Evolutionary conservation across 2,888 invertebrate species (phyloP), one percentile per base, ranked within the genome.

Genomic region (Stegana nigrithorax): DNA sequence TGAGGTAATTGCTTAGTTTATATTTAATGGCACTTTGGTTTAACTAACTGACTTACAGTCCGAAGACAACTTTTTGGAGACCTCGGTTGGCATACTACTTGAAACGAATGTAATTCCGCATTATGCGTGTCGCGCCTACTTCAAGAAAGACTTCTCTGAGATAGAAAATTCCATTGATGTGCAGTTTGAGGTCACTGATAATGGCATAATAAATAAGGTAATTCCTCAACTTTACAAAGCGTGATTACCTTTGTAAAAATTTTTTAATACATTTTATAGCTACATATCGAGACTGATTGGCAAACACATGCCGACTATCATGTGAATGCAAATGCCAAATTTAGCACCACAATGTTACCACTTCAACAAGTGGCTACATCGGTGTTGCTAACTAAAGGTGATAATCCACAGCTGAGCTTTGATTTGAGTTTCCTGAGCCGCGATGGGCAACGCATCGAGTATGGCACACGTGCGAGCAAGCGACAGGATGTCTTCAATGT

Each of bases 131-230:
- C 89, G 89, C 70, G 86, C 91, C 73, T 87, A 88, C 69, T 88
- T 91, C 47, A 91, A 90, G 71, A 92, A 92, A 71, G 91, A 92
- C 73, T 91, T 91, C 67, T 89, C 90, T 0, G 88, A 89, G 1
- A 83, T 87, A 0, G 91, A 92, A 70, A 92, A 90, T 67, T 84
- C 87, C 2, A 76, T 93, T 0, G 90, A 90, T 26, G 88, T 91
- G 2, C 89, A 89, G 10, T 88, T 92, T 47, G 88, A 89, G 56
- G 86, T 90, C 19, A 86, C 86, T 2, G 89, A 90, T 66, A 88
- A 89, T 12, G 85, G 87, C 2, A 87, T 87, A 8, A 80, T 87
- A 29, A 89, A 88, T 69, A 88, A 88, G 77, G 89, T 89, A 68
- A 85, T 86, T 84, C 17, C 21, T 4, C 19, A n/a, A 8, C 0